Percentiles rank a stretch among this genome's conserved stretches.
These are phyloP conservation scores for Tyrannus savana DNA, from an alignment of 2,113 vertebrate species.

Conservation along the genomic window DNA sequence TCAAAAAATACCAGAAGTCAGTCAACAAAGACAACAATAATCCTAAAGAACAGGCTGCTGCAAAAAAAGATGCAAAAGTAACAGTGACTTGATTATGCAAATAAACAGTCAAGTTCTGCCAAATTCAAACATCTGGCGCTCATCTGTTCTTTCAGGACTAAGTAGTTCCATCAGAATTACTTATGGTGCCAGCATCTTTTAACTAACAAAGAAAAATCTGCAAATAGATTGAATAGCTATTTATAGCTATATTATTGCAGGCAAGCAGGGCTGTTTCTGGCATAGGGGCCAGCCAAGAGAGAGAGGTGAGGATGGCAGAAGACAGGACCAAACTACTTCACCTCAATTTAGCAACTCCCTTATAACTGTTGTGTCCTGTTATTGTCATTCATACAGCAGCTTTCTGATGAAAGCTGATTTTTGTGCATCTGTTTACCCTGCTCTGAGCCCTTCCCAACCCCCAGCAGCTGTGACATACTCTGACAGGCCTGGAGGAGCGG, in stretches of 20 bases:
- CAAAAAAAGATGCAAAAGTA: slow-evolving; percentile 23
- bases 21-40: background rate
- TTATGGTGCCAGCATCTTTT: slow-evolving; percentile 16
- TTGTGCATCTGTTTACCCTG: background rate
- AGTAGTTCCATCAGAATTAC: slow-evolving; percentile 24
- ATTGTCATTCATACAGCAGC: background rate
- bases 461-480: slow-evolving; percentile 68
- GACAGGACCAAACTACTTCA: background rate
- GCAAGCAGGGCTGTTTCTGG: background rate
- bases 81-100: slow-evolving; percentile 37
- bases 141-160: slow-evolving; percentile 45
- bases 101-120: slow-evolving; percentile 28
- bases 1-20: background rate
- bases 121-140: slow-evolving; percentile 46
- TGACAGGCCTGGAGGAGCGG: slow-evolving; percentile 80
- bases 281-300: background rate
- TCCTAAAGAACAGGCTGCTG: background rate
- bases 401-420: background rate
- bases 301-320: background rate
- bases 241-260: background rate
- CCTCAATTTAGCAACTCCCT: background rate
- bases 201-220: slow-evolving; percentile 34
- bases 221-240: slow-evolving; percentile 35
- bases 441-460: background rate
- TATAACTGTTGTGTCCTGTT: background rate